Base-by-base conservation (phyloP, 2,888 invertebrate species). In the Protophormia terraenovae region DNA sequence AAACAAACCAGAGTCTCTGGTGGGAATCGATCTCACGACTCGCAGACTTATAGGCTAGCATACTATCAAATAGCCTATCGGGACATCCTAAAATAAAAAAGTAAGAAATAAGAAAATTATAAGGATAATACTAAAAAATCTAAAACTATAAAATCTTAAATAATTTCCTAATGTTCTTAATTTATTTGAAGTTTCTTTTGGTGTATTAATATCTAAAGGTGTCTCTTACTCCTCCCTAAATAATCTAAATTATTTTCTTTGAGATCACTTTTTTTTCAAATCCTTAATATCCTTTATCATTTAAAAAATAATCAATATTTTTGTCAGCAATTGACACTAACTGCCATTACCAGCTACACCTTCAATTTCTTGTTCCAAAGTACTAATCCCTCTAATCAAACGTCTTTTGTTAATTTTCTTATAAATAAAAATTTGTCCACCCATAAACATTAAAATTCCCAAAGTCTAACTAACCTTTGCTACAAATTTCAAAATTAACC, bases 381-480 rank as follows among this genome's bases (percentile, higher is more conserved):
- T 16, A 45, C 5, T 29, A 3, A 32, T 29, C 14, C 27, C 10
- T 22, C 14, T n/a, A 50, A 45, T 27, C 19, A 27, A 62, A 50
- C 1, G 12, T 2, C 12, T 22, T 24, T 64, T n/a, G 5, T 5
- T 55, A 22, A 58, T 47, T 38, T 64, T 38, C 16, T 27, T 3
- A n/a, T 22, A 76, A n/a, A n/a, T n/a, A 69, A 45, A 69, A 62
- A 75, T 71, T 64, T 79, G 64, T 71, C 53, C 76, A 50, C 75
- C 76, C 66, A 50, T 19, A 14, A 71, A 53, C 35, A 60, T 19
- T 10, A 53, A 60, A 32, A 47, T 55, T 19, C 10, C 32, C 55
- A 53, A 35, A 16, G 5, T 0, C 35, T 10, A 35, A 12, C 10
- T 24, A 53, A 16, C 16, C 35, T 58, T 16, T 72, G 47, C 35